A percentile compares a stretch with the other conserved stretches of the same genome.
Evolutionary conservation across 2,113 vertebrate species (phyloP).

Genomic region (Brienomyrus brachyistius): DNA sequence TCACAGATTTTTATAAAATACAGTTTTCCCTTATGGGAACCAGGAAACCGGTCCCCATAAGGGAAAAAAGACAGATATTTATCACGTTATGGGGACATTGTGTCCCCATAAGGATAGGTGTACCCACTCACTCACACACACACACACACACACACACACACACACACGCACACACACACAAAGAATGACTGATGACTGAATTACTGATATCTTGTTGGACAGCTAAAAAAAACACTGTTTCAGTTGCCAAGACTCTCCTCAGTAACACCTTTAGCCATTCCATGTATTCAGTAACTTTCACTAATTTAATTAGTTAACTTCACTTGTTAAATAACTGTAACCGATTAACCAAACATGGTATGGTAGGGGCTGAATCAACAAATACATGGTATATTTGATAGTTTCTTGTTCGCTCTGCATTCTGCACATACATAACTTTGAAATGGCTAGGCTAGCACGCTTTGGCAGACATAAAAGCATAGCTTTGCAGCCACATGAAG

Average conservation of each 20-base stretch:
- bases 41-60: too few species aligned
- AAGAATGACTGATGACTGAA: neutral
- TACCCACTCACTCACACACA: too few species aligned
- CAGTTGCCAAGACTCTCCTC: neutral
- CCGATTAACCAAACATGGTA: neutral
- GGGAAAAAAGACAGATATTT: too few species aligned
- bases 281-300: neutral
- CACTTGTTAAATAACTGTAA: neutral
- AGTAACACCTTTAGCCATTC: neutral
- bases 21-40: too few species aligned
- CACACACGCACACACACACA: neutral
- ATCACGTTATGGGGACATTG: too few species aligned
- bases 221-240: neutral
- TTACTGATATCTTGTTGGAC: neutral
- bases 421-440: neutral
- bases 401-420: neutral
- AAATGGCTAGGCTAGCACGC: neutral
- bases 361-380: neutral
- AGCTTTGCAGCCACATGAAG: neutral
- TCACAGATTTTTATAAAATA: too few species aligned
- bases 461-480: neutral
- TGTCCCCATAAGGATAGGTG: too few species aligned
- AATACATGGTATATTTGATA: neutral
- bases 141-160: too few species aligned
- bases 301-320: neutral